Conservation (phyloP, 2,797 vertebrate genomes). For the Hydrocynus forskahlii region DNA sequence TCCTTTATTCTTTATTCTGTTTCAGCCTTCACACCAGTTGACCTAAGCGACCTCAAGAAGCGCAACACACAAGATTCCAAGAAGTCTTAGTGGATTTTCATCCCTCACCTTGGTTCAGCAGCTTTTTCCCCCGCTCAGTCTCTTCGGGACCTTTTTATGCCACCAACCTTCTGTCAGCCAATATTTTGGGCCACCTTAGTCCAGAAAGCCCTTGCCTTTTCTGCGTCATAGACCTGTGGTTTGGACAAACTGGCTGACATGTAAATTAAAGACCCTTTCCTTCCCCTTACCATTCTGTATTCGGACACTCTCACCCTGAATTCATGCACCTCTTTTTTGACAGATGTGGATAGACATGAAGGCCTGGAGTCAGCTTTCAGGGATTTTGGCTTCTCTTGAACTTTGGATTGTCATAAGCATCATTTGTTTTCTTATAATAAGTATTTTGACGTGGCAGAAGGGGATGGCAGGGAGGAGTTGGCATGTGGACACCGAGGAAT, state of each 20-base stretch:
- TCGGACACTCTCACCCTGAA: conserved; percentile 12
- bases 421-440: conserved; percentile 42
- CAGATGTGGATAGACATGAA: conserved; percentile 59
- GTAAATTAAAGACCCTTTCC: conserved; percentile 22
- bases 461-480: conserved; percentile 63
- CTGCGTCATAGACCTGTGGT: conserved; percentile 56
- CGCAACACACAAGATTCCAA: conserved; percentile 93
- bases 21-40: conserved; percentile 94
- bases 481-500: conserved; percentile 64
- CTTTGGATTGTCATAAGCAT: conserved; percentile 61
- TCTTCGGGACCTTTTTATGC: conserved; percentile 73
- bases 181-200: conserved; percentile 66
- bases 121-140: conserved; percentile 59
- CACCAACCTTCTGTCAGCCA: conserved; percentile 69
- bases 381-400: conserved; percentile 57
- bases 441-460: conserved; percentile 65
- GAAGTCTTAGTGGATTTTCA: conserved; percentile 87
- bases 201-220: conserved; percentile 67
- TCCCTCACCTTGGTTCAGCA: conserved; percentile 41
- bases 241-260: conserved; percentile 62
- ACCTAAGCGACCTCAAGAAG: conserved; percentile 95
- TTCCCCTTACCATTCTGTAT: conserved; percentile 45
- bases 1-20: conserved; percentile 13
- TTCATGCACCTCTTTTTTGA: conserved; percentile 42
- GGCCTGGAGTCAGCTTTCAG: conserved; percentile 64